Evolutionary conservation across 2,888 invertebrate species (phyloP).

Genomic region (Synanthedon andrenaeformis): DNA sequence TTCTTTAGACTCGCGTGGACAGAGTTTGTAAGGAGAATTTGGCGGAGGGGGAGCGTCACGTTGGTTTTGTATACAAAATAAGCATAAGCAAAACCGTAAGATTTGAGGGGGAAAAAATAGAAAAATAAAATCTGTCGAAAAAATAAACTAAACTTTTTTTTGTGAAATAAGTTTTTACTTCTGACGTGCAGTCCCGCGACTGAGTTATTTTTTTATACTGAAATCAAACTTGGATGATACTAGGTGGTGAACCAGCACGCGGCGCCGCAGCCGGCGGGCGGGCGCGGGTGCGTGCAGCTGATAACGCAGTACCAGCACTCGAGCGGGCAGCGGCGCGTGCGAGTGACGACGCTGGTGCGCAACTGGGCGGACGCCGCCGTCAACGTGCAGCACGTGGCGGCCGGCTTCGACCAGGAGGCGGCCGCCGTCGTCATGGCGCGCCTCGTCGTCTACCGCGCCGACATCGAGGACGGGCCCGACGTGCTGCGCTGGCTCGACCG

Average conservation of each 20-base stretch:
- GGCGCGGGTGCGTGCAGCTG: slow-evolving; percentile 96
- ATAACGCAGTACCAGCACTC: slow-evolving; percentile 99
- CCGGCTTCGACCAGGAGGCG: slow-evolving; percentile 98
- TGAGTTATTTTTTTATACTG: no score
- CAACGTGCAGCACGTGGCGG: slow-evolving; percentile 90
- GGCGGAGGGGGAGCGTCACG: no score
- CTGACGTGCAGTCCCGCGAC: no score
- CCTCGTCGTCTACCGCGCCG: slow-evolving; percentile 95
- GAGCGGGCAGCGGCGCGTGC: slow-evolving; percentile 92
- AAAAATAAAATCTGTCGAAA: no score
- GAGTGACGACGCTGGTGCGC: slow-evolving; percentile 97
- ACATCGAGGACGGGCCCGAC: slow-evolving; percentile 95
- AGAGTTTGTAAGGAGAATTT: no score
- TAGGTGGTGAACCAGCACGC: slow-evolving; percentile 93
- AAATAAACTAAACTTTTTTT: no score
- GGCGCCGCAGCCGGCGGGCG: slow-evolving; percentile 94
- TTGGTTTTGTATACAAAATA: no score
- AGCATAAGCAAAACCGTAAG: no score
- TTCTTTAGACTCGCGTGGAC: no score
- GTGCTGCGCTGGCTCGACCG: slow-evolving; percentile 98
- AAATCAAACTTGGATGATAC: no score
- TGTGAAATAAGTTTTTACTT: no score
- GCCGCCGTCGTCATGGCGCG: slow-evolving; percentile 98
- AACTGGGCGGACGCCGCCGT: slow-evolving; percentile 97
- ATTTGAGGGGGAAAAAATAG: no score